These are phyloP conservation scores for Odontothrips loti DNA, from an alignment of 2,888 invertebrate species.

Conservation along the genomic window DNA sequence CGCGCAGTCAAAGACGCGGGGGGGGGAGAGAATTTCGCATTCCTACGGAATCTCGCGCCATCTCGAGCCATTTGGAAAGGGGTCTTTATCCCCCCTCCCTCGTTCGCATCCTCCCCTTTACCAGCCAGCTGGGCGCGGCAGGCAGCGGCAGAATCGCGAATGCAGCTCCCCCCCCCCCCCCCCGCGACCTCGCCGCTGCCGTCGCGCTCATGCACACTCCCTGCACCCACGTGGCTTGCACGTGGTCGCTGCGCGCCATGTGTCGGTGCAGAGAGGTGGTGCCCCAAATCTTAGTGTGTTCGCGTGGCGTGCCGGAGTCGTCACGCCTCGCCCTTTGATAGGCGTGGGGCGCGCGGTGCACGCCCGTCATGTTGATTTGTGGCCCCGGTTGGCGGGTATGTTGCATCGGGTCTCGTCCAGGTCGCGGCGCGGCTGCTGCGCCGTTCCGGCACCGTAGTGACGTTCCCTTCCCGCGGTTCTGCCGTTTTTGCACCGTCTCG, in stretches of 20 bases:
- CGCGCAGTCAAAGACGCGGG: neutral
- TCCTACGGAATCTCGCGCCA: neutral
- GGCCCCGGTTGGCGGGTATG: too few species aligned
- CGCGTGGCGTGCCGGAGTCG: neutral
- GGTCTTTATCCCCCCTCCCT: neutral
- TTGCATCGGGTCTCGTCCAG: too few species aligned
- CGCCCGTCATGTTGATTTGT: too few species aligned
- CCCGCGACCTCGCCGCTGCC: too few species aligned
- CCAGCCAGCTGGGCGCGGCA: neutral
- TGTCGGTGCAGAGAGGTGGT: neutral
- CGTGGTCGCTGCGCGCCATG: neutral
- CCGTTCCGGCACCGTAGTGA: too few species aligned
- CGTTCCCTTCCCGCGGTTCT: too few species aligned
- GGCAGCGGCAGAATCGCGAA: neutral
- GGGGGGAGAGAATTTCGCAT: neutral
- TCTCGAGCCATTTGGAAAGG: neutral
- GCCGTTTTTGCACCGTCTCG: too few species aligned
- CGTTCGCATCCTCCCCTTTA: neutral
- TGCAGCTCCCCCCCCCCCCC: neutral
- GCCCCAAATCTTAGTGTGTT: neutral
- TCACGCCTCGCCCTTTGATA: neutral
- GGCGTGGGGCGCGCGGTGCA: neutral
- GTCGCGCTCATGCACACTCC: neutral
- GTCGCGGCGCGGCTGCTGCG: too few species aligned
- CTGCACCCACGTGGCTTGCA: neutral